Evolutionary conservation across 2,113 vertebrate species (phyloP), one percentile per base, ranked within the genome.

Genomic region (Nibea coibor): DNA sequence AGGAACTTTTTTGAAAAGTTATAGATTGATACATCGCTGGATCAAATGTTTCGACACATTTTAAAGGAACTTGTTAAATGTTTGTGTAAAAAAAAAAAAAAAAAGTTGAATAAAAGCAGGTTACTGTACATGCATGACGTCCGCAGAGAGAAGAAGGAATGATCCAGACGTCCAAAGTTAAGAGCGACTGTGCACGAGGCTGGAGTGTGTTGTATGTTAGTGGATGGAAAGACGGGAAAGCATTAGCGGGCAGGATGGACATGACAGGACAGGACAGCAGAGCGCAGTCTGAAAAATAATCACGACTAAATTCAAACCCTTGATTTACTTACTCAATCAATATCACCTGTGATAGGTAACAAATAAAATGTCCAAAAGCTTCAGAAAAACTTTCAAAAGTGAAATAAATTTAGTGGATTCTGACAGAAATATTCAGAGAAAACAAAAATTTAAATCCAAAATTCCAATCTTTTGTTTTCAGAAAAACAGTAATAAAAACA

Each of bases 1-100:
- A 45, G 31, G 74, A 35, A 10, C 31, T 0, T 53, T 42, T 42
- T 48, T 51, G 17, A 50, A 80, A 75, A 35, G 65, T 84, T 63
- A 68, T 12, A 12, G 50, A 75, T 26, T 65, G 59, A 83, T 47
- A 67, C 50, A 59, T 3, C 7, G 39, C 20, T 11, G 28, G 48
- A 73, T 74, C 22, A 10, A 63, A 66, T n/a, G 24, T 67, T 72
- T 72, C 28, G 12, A 19, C 31, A 56, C 15, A 39, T 53, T 83
- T 85, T 76, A 69, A 19, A 59, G 53, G 62, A 67, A 42, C 58
- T 53, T 75, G 67, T 83, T 77, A 73, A 75, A 80, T 47, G 57
- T 90, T 70, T 75, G 57, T 42, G 43, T 45, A 45, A 69, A 63
- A 69, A 62, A 35, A 7, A 39, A 35, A 35, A 39, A 39, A 9